These are phyloP conservation scores for Tachystola acroxantha DNA, from an alignment of 2,888 invertebrate genomes.

Conservation along the genomic window DNA sequence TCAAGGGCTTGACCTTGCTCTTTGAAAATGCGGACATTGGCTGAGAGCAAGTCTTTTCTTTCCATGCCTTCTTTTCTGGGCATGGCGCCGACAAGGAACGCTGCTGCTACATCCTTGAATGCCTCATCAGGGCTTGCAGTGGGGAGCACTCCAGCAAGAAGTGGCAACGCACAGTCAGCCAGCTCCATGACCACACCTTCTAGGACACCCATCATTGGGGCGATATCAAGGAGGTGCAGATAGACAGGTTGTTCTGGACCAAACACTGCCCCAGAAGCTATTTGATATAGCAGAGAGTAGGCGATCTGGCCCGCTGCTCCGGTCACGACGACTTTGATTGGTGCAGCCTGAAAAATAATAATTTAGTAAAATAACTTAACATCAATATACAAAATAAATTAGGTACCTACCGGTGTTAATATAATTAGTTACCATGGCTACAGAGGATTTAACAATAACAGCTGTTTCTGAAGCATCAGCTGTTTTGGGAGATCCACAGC, in stretches of 20 bases:
- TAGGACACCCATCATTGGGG: constrained; percentile 97
- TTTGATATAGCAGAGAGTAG: constrained; percentile 95
- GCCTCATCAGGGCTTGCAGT: constrained; percentile 93
- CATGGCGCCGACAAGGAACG: constrained; percentile 98
- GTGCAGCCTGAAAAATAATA: constrained; percentile 82
- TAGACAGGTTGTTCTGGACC: constrained; percentile 92
- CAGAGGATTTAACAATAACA: constrained; percentile 20
- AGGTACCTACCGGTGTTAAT: no score
- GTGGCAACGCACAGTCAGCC: constrained; percentile 95
- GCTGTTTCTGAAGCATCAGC: constrained; percentile 18
- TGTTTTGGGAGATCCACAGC: constrained; percentile 29
- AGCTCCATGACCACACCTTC: constrained; percentile 99
- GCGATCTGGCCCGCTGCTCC: constrained; percentile 99
- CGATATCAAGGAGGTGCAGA: constrained; percentile 95
- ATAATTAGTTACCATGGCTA: constrained; percentile 28
- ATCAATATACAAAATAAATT: neutral
- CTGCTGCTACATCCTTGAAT: constrained; percentile 97
- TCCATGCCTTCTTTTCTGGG: constrained; percentile 98
- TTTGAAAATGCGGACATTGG: constrained; percentile 99
- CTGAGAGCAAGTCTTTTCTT: constrained; percentile 96
- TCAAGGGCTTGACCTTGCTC: constrained; percentile 97
- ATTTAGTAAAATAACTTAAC: constrained; percentile 4
- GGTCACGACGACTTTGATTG: constrained; percentile 96
- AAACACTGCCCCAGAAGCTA: constrained; percentile 97
- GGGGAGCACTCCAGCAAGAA: constrained; percentile 89